Base-by-base conservation (phyloP, 2,888 invertebrate genomes). In the Agelastica alni region DNA sequence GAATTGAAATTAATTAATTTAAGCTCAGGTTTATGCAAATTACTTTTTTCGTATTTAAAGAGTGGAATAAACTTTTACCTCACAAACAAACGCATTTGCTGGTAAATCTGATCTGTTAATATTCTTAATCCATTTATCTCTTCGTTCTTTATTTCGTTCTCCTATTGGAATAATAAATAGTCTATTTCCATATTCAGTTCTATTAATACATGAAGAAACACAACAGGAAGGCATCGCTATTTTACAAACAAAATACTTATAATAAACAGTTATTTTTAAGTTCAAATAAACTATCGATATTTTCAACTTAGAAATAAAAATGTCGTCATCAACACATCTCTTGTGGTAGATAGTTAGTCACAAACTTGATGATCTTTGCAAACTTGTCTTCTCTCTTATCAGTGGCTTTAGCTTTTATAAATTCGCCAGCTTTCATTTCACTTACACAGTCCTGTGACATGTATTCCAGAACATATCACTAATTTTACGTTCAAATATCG, bases 211-310 rank as follows among this genome's bases (percentile, higher is more conserved):
- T 20, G 22, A 7, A 4, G 20, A 18, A n/a, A 53, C 47, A 28
- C 34, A 47, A 20, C 53, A 53, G 4, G 17, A 12, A 12, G 43
- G 43, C 53, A 53, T 53, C n/a, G n/a, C n/a, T n/a, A n/a, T n/a
- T n/a, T n/a, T n/a, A n/a, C n/a, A n/a, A n/a, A n/a, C n/a, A n/a
- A n/a, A n/a, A n/a, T n/a, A n/a, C n/a, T n/a, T n/a, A n/a, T n/a
- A n/a, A n/a, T n/a, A n/a, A n/a, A n/a, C n/a, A n/a, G n/a, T n/a
- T n/a, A n/a, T n/a, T n/a, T n/a, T n/a, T n/a, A n/a, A n/a, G n/a
- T n/a, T n/a, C n/a, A n/a, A n/a, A n/a, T n/a, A n/a, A n/a, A n/a
- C n/a, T n/a, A n/a, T n/a, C n/a, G n/a, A n/a, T n/a, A n/a, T n/a
- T n/a, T n/a, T n/a, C n/a, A n/a, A n/a, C 31, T 17, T 12, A 42